These are phyloP conservation scores for Alauda arvensis DNA, from an alignment of 2,797 vertebrate genomes.

Conservation along the genomic window DNA sequence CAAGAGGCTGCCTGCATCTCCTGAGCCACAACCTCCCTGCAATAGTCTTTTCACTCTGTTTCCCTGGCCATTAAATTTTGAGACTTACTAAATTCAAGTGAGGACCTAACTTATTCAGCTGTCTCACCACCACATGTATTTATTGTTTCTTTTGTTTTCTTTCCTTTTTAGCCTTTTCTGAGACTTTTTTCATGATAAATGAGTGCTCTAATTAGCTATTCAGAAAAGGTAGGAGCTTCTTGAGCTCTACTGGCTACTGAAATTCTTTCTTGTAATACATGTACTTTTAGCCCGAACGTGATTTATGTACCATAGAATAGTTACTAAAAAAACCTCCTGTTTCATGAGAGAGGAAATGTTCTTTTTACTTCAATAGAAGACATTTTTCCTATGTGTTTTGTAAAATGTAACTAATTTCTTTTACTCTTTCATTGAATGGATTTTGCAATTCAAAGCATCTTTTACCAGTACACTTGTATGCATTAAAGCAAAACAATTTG, in stretches of 20 bases:
- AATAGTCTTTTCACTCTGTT: neutral
- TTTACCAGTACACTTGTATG: conserved; percentile 41
- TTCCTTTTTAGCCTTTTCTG: neutral
- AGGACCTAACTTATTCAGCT: neutral
- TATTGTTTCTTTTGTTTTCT: conserved; percentile 8
- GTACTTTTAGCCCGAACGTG: conserved; percentile 26
- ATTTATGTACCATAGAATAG: conserved; percentile 38
- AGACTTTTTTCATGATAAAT: conserved; percentile 24
- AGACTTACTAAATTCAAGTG: neutral
- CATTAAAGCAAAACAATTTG: conserved; percentile 57
- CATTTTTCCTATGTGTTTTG: conserved; percentile 43
- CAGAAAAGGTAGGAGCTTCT: conserved; percentile 15
- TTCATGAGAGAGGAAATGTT: conserved; percentile 23
- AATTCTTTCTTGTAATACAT: conserved; percentile 14
- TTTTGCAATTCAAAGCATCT: conserved; percentile 67
- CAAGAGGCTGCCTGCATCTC: neutral
- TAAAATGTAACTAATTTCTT: conserved; percentile 67
- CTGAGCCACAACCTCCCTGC: neutral
- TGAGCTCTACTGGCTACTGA: conserved; percentile 8
- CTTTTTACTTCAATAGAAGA: conserved; percentile 42
- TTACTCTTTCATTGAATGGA: conserved; percentile 52
- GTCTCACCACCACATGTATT: neutral
- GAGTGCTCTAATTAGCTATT: conserved; percentile 23
- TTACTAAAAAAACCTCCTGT: neutral
- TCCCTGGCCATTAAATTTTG: neutral